Conservation (phyloP, 2,113 vertebrate species). For the Manacus vitellinus region DNA sequence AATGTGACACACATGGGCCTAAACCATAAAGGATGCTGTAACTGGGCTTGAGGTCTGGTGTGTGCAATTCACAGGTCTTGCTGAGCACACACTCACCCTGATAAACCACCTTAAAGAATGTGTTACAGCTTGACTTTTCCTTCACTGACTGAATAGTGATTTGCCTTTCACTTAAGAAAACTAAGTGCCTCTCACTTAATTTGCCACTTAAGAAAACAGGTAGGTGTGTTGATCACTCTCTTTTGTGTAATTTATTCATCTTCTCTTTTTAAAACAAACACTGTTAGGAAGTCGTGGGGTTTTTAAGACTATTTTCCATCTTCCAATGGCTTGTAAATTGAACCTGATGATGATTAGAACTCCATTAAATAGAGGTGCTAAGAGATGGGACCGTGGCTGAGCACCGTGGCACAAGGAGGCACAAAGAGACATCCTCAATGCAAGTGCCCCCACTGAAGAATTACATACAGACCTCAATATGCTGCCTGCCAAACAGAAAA, state of each 20-base stretch:
- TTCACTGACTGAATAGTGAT: neutral
- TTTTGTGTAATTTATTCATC: neutral
- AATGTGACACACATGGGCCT: neutral
- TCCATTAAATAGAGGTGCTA: neutral
- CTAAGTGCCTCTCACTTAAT: too few species aligned
- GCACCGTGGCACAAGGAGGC: neutral
- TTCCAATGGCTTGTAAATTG: neutral
- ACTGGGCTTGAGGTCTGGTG: neutral
- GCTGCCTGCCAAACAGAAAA: neutral
- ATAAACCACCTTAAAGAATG: neutral
- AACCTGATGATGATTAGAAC: neutral
- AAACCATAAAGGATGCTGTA: neutral
- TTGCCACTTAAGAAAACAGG: neutral
- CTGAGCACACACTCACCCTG: neutral
- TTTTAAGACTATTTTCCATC: neutral
- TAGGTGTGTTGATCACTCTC: neutral
- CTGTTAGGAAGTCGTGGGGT: neutral
- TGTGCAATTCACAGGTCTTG: neutral
- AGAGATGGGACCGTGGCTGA: neutral
- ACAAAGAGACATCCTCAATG: neutral
- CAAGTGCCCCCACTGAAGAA: fast-evolving
- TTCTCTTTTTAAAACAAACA: neutral
- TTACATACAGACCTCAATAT: fast-evolving
- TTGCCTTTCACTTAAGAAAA: neutral
- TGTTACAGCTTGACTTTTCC: neutral